Evolutionary conservation across 2,888 invertebrate species (phyloP), one percentile per base, ranked within the genome.

Genomic region (Neocrepidodera transversa): DNA sequence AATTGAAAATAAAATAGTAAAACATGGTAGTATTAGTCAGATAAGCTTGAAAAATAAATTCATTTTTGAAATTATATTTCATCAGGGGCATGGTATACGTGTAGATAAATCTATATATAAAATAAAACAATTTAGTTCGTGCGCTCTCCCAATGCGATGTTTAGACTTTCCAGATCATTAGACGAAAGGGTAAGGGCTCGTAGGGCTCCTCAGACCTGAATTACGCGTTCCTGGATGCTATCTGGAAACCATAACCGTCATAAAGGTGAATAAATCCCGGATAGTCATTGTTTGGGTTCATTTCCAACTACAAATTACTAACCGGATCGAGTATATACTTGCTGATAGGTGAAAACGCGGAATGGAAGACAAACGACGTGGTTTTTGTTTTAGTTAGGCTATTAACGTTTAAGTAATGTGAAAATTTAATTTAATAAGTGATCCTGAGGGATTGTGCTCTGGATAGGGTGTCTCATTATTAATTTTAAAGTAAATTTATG

Each of bases 161-260:
- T 56, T 60, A 38, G 60, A 56, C 55, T 58, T 63, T 63, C 60
- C 55, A 52, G 55, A 43, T 63, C 63, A 63, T 63, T 63, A 63
- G 58, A 52, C 36, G 17, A 32, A 55, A 51, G 38, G 60, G 50
- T 55, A 32, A 23, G 30, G 17, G 20, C 50, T 26, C 26, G 26
- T 11, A 23, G 42, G 47, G 48, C 10, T 23, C 51, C 50, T 45
- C 26, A 17, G 23, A 30, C 35, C 49, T 54, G 51, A 57, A 63
- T 36, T 57, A 63, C 50, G 48, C 50, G 47, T 45, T 56, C 26
- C 45, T 53, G 51, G 53, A 63, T 57, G 57, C 26, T 63, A 63
- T 60, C 63, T 60, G 57, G 36, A 59, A 59, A 53, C 58, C 52
- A 57, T 59, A 59, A 56, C 56, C 56, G 56, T 51, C 40, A 52